Conservation (phyloP, 1,140 invertebrate species). For the Eumaeus atala region DNA sequence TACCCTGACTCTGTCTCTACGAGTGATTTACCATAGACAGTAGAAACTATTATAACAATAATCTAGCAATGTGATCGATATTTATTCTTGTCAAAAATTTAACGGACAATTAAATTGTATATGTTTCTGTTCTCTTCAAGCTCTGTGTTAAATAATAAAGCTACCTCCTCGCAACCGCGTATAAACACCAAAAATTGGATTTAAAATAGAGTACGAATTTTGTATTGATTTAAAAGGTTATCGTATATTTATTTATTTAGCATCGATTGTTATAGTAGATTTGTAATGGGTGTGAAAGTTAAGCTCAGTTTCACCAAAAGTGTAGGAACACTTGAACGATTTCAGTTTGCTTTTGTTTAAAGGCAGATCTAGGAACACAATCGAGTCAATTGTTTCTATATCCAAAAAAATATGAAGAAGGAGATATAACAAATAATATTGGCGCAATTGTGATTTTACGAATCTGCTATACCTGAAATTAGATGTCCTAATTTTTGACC, state of each 20-base stretch:
- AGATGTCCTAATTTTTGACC: neutral
- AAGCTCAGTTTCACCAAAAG: neutral
- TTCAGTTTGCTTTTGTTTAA: neutral
- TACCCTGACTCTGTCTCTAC: too few relatives aligned
- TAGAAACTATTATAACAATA: too few relatives aligned
- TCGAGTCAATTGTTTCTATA: neutral
- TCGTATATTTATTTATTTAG: neutral
- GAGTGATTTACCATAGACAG: too few relatives aligned
- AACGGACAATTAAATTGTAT: too few relatives aligned
- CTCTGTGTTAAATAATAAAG: constrained; percentile 7
- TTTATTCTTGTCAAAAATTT: too few relatives aligned
- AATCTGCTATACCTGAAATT: neutral
- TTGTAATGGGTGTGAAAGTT: constrained; percentile 7
- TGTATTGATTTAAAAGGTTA: constrained; percentile 19
- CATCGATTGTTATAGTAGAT: neutral
- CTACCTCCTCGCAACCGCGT: constrained; percentile 34
- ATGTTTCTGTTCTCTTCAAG: too few relatives aligned
- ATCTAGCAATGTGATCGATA: too few relatives aligned
- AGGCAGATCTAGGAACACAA: neutral
- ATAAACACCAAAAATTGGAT: constrained; percentile 33
- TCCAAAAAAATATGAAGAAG: neutral
- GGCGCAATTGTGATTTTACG: neutral
- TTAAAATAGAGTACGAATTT: constrained; percentile 26
- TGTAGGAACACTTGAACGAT: neutral
- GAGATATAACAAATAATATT: neutral